A percentile compares a stretch with the other conserved stretches of the same genome.
Evolutionary conservation across 2,797 vertebrate genomes (phyloP).

Genomic region (Hypotaenidia philippensis): DNA sequence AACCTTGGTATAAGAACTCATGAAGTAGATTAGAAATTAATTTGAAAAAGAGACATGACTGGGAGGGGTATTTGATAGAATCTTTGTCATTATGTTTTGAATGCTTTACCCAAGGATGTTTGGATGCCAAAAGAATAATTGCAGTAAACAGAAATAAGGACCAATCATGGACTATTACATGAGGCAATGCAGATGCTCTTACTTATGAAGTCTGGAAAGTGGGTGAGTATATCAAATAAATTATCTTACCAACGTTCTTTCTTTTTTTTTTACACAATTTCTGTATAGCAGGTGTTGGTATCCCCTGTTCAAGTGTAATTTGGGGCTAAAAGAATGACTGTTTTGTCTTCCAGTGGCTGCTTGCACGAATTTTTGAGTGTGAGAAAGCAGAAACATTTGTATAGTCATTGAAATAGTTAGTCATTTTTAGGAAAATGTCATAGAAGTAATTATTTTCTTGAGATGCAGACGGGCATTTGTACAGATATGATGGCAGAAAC

Average conservation of each 20-base stretch:
- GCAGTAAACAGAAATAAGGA: neutral
- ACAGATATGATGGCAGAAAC: neutral
- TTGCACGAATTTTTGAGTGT: neutral
- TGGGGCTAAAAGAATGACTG: neutral
- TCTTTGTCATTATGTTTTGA: neutral
- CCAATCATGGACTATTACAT: neutral
- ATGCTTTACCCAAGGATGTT: neutral
- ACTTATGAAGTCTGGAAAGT: neutral
- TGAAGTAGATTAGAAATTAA: neutral
- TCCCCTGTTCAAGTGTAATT: neutral
- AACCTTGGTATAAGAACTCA: neutral
- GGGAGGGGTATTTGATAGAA: neutral
- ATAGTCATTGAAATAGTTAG: accelerated
- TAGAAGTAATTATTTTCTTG: neutral
- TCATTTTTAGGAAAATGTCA: neutral
- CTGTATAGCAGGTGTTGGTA: neutral
- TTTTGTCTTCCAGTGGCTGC: neutral
- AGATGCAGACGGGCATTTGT: neutral
- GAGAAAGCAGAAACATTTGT: neutral
- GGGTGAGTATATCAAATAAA: neutral
- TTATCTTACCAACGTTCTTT: neutral
- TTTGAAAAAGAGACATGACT: neutral
- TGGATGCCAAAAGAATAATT: neutral
- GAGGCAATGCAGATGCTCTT: neutral
- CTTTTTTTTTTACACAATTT: neutral